Evolutionary conservation across 2,797 vertebrate genomes (phyloP).

Genomic region (Rhinogobio ventralis): DNA sequence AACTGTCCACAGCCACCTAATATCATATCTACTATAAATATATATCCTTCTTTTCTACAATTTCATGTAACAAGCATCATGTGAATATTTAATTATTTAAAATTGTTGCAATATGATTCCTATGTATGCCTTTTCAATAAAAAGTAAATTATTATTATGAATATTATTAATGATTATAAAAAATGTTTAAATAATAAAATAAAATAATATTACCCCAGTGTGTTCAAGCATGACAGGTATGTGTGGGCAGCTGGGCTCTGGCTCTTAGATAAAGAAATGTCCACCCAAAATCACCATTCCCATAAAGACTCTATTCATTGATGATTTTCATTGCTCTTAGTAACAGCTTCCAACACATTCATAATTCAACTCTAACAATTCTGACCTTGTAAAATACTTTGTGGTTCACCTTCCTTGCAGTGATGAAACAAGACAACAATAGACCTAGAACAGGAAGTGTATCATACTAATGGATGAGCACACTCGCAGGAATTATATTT

Average conservation of each 20-base stretch:
- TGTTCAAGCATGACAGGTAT: constrained; percentile 30
- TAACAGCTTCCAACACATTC: constrained; percentile 9
- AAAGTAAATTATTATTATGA: not conserved
- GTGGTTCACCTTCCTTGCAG: constrained; percentile 32
- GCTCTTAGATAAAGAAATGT: constrained; percentile 39
- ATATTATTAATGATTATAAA: not conserved
- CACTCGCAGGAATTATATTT: constrained; percentile 59
- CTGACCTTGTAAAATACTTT: constrained; percentile 33
- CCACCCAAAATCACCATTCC: constrained; percentile 22
- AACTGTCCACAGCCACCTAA: too few relatives aligned
- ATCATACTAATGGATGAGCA: constrained; percentile 56
- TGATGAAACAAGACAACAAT: constrained; percentile 28
- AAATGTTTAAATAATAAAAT: not conserved
- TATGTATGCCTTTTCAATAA: not conserved
- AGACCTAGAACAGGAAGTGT: constrained; percentile 31
- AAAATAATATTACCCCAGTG: not conserved
- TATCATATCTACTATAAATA: too few relatives aligned
- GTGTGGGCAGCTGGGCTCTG: constrained; percentile 24
- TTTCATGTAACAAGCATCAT: too few relatives aligned
- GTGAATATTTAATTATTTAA: not conserved
- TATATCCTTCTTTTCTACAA: too few relatives aligned
- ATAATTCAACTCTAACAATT: constrained; percentile 8
- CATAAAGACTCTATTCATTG: not conserved
- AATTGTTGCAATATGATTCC: not conserved
- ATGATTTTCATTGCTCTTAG: not conserved